Percentiles rank a stretch among this genome's conserved stretches.
Evolutionary conservation across 2,797 vertebrate genomes (phyloP).

Genomic region (Silurus lanzhouensis): DNA sequence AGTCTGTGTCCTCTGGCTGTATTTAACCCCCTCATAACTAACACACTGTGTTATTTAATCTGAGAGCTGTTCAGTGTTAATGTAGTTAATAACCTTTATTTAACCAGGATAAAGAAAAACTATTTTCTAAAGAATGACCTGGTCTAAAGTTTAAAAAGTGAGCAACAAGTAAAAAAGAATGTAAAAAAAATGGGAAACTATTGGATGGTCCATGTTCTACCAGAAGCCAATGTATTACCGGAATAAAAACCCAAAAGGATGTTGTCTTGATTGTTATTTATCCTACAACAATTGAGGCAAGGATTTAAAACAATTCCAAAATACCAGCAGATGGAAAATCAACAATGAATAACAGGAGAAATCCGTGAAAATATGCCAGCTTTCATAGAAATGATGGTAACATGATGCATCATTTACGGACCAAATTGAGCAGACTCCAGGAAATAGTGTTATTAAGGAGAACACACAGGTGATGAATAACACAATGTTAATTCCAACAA

Average conservation of each 20-base stretch:
- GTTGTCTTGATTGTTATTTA: slow-evolving; percentile 9
- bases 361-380: background rate
- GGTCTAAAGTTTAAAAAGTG: too few relatives aligned
- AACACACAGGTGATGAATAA: background rate
- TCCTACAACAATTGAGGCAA: background rate
- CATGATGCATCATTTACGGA: background rate
- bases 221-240: background rate
- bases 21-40: background rate
- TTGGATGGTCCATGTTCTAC: background rate
- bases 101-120: too few relatives aligned
- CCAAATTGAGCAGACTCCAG: background rate
- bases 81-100: background rate
- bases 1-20: background rate
- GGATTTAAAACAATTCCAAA: background rate
- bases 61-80: background rate
- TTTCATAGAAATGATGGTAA: background rate
- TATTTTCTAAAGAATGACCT: too few relatives aligned
- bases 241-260: background rate
- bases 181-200: background rate
- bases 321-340: slow-evolving; percentile 2
- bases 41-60: background rate
- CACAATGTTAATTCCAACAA: background rate
- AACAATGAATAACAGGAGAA: background rate
- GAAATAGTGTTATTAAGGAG: background rate
- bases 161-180: too few relatives aligned